Percentiles rank a stretch among this genome's conserved stretches.
phyloP scores from a whole-genome alignment of 2,797 vertebrate genomes.

The Pseudotriccus pelzelni region DNA sequence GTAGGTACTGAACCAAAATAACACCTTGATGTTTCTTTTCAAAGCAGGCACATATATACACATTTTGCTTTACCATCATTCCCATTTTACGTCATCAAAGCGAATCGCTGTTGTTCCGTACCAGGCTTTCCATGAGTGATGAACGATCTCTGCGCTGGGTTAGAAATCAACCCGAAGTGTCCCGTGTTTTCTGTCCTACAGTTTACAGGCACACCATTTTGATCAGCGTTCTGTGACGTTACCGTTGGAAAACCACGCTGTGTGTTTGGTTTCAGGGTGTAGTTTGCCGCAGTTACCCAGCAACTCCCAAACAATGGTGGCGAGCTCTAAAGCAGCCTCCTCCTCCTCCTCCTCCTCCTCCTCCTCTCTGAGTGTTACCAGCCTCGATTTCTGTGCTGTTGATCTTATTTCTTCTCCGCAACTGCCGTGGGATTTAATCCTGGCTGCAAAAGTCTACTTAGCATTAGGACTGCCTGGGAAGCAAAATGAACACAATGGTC shows the following conservation, averaged over 20 bases:
- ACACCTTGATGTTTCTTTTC: background rate
- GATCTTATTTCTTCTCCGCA: background rate
- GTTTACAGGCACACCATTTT: background rate
- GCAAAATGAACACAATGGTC: background rate
- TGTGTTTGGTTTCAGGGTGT: background rate
- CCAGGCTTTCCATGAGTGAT: background rate
- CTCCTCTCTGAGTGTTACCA: background rate
- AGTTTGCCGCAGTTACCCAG: conserved; percentile 18
- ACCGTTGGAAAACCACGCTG: background rate
- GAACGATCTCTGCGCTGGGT: background rate
- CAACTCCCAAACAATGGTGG: background rate
- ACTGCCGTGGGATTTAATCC: background rate
- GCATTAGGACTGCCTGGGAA: background rate
- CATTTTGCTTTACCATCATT: background rate
- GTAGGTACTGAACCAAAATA: background rate
- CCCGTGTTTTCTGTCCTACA: background rate
- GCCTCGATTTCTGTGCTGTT: background rate
- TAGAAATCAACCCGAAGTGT: background rate
- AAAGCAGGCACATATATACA: background rate
- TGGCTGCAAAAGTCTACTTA: background rate
- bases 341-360: background rate
- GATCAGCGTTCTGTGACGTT: background rate
- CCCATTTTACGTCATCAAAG: background rate
- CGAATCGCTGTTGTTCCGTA: background rate
- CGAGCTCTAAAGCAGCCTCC: background rate